phyloP scores from a whole-genome alignment of 2,797 vertebrate species.

The Anomalospiza imberbis region DNA sequence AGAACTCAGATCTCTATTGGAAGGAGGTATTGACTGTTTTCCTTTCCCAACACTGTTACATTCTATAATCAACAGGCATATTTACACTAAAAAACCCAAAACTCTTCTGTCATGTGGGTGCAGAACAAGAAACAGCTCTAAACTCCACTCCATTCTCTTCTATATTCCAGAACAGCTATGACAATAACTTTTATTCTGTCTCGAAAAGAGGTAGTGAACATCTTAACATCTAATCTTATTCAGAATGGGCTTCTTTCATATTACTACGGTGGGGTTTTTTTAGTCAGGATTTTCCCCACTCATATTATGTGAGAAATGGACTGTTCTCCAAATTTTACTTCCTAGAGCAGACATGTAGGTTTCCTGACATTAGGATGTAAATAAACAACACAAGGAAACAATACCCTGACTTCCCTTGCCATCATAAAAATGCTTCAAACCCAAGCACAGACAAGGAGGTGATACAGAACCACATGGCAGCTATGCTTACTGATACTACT shows the following conservation, averaged over 20 bases:
- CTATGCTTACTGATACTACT: neutral
- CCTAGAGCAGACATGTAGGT: neutral
- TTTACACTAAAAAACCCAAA: neutral
- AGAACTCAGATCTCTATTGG: neutral
- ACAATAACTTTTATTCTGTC: neutral
- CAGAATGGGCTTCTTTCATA: neutral
- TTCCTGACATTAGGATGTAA: neutral
- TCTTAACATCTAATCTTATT: neutral
- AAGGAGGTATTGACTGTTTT: neutral
- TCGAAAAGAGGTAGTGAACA: neutral
- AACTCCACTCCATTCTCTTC: neutral
- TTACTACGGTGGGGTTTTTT: rapidly evolving
- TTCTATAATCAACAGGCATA: neutral
- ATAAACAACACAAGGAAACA: neutral
- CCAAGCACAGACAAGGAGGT: neutral
- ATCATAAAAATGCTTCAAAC: neutral
- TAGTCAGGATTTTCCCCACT: neutral
- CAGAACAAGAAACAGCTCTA: neutral
- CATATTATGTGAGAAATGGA: neutral
- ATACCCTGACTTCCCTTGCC: rapidly evolving
- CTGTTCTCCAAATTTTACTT: neutral
- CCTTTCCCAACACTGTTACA: neutral
- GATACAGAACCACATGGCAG: neutral
- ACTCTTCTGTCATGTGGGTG: neutral
- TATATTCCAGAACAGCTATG: neutral